Conservation (phyloP, 2,888 invertebrate genomes). For the Sphaeridia pumilis region DNA sequence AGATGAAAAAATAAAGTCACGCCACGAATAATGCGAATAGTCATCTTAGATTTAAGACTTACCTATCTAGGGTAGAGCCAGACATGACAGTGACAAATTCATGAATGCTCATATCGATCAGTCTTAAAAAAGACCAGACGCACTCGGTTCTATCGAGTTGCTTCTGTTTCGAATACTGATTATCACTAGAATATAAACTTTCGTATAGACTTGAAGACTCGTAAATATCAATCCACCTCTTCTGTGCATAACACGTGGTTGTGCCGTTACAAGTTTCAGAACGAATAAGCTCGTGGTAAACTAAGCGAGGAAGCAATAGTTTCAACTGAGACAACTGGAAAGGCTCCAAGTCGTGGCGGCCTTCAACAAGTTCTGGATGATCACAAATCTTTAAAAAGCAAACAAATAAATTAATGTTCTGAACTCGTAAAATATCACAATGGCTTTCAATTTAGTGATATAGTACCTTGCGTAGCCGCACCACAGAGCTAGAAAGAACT, state of each 20-base stretch:
- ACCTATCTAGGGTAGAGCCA: conserved; percentile 63
- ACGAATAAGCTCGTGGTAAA: conserved; percentile 48
- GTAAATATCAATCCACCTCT: conserved; percentile 60
- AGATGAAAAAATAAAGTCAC: too few species aligned
- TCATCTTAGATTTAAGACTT: too few species aligned
- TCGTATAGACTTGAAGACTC: conserved; percentile 54
- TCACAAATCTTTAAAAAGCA: conserved; percentile 69
- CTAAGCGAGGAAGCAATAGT: conserved; percentile 56
- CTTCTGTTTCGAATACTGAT: background rate
- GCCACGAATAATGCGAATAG: too few species aligned
- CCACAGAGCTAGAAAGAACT: conserved; percentile 92
- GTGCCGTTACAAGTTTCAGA: conserved; percentile 47
- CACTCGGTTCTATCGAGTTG: conserved; percentile 1
- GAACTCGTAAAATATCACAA: background rate
- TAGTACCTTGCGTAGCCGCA: conserved; percentile 89
- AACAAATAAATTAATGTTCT: too few species aligned
- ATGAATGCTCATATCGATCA: conserved; percentile 59
- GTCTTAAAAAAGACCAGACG: conserved; percentile 62
- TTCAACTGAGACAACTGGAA: conserved; percentile 47
- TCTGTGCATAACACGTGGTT: conserved; percentile 53
- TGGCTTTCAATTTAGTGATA: background rate
- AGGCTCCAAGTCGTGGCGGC: conserved; percentile 78
- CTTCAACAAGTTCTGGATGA: conserved; percentile 90
- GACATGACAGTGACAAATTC: conserved; percentile 61
- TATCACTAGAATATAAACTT: conserved; percentile 38